These are phyloP conservation scores for Alentia gelatinosa DNA, from an alignment of 2,888 invertebrate genomes.

Conservation along the genomic window DNA sequence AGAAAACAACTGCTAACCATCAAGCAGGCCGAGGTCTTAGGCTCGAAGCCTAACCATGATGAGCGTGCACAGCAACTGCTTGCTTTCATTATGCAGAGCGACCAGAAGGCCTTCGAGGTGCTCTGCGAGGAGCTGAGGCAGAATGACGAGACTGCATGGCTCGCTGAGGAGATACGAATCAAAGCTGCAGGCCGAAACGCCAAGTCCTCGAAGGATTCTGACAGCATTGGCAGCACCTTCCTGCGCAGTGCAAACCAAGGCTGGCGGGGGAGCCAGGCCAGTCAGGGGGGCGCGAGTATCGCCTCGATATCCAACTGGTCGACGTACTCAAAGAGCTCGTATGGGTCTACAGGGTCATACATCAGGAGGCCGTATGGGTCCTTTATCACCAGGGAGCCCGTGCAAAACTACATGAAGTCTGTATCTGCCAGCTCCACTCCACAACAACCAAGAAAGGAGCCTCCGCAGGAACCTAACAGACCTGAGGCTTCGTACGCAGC, in stretches of 20 bases:
- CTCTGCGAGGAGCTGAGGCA: slow-evolving; percentile 28
- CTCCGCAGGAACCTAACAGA: neutral
- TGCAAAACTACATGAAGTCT: neutral
- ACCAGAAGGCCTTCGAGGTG: slow-evolving; percentile 23
- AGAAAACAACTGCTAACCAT: slow-evolving; percentile 17
- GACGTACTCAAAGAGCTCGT: neutral
- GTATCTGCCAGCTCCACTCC: neutral
- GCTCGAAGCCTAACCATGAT: neutral
- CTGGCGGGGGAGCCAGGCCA: slow-evolving; percentile 10
- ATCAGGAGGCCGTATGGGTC: slow-evolving; percentile 19
- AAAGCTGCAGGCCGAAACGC: neutral
- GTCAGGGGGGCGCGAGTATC: neutral
- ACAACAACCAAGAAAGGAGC: neutral
- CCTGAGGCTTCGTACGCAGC: neutral
- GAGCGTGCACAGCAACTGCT: slow-evolving; percentile 25
- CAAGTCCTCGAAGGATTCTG: neutral
- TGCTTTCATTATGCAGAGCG: neutral
- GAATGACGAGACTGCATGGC: neutral
- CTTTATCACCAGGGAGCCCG: neutral
- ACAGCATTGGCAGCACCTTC: neutral
- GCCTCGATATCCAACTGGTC: neutral
- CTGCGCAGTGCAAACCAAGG: neutral
- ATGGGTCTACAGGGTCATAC: neutral
- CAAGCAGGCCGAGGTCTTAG: neutral
- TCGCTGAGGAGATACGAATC: neutral